A percentile compares a stretch with the other conserved stretches of the same genome.
phyloP scores from a whole-genome alignment of 1,140 invertebrate genomes.

The Procambarus clarkii region DNA sequence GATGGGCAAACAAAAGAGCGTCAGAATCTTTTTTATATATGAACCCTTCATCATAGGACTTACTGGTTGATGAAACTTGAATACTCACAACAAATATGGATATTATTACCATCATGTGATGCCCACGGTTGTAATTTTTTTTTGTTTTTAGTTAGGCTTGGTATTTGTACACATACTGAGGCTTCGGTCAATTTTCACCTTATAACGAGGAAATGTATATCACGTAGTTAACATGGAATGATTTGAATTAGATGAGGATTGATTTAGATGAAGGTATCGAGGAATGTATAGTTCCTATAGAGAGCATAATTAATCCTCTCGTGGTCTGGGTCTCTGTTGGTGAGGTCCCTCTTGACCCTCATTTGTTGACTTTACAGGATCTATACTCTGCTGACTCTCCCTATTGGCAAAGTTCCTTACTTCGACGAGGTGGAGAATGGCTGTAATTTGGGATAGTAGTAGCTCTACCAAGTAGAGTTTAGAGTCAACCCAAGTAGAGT shows the following conservation, averaged over 20 bases:
- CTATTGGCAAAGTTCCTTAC: not conserved
- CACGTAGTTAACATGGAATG: too few relatives aligned
- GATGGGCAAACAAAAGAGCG: slow-evolving; percentile 52
- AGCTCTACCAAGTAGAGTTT: too few relatives aligned
- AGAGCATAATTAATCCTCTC: not conserved
- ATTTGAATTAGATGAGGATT: not conserved
- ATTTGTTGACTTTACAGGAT: not conserved
- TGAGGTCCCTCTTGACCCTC: not conserved
- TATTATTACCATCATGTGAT: too few relatives aligned
- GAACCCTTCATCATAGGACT: not conserved
- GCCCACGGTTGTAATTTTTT: too few relatives aligned
- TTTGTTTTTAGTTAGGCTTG: too few relatives aligned
- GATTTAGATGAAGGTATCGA: not conserved
- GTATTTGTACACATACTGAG: too few relatives aligned
- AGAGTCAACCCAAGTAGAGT: too few relatives aligned
- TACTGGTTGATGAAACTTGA: too few relatives aligned
- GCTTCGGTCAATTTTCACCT: too few relatives aligned
- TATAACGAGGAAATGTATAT: too few relatives aligned
- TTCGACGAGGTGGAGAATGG: not conserved
- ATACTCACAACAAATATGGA: too few relatives aligned
- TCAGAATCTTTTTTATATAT: not conserved
- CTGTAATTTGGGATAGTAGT: too few relatives aligned
- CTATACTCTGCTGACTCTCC: not conserved
- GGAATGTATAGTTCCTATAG: not conserved
- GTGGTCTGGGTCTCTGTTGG: not conserved